These are phyloP conservation scores for Macrophya annulata DNA, from an alignment of 2,888 invertebrate species.

Conservation along the genomic window DNA sequence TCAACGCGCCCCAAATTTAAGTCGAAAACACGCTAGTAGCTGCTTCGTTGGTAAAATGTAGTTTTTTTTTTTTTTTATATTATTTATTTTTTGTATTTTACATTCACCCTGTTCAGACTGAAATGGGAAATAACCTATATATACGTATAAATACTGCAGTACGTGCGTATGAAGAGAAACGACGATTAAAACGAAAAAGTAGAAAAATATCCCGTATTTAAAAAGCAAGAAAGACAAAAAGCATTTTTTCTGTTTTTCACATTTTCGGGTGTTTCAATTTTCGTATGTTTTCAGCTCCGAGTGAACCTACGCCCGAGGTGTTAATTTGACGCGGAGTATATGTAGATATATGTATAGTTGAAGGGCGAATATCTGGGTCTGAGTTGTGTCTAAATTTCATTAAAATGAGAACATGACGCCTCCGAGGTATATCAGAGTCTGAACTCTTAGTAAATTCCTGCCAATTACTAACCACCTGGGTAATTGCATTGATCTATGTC, in stretches of 20 bases:
- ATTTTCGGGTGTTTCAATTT: neutral
- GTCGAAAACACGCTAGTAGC: neutral
- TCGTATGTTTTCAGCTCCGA: neutral
- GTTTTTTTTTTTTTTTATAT: neutral
- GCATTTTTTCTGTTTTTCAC: neutral
- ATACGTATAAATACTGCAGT: neutral
- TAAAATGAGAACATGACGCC: conserved; percentile 5
- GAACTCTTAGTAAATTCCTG: conserved; percentile 43
- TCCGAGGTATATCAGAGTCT: conserved; percentile 1
- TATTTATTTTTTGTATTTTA: neutral
- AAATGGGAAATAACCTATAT: neutral
- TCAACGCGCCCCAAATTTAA: conserved; percentile 31
- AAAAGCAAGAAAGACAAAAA: neutral
- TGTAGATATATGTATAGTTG: neutral
- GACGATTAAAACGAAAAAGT: neutral
- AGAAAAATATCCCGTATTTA: neutral
- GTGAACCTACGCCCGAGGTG: neutral
- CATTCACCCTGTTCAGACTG: neutral
- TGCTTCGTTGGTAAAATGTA: neutral
- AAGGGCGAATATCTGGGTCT: neutral
- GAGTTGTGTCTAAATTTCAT: neutral
- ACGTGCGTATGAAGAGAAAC: neutral
- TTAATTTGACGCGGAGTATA: neutral
- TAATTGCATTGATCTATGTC: conserved; percentile 45
- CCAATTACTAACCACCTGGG: conserved; percentile 40